Base-by-base conservation (phyloP, 2,888 invertebrate genomes). In the Lasius fuliginosus region DNA sequence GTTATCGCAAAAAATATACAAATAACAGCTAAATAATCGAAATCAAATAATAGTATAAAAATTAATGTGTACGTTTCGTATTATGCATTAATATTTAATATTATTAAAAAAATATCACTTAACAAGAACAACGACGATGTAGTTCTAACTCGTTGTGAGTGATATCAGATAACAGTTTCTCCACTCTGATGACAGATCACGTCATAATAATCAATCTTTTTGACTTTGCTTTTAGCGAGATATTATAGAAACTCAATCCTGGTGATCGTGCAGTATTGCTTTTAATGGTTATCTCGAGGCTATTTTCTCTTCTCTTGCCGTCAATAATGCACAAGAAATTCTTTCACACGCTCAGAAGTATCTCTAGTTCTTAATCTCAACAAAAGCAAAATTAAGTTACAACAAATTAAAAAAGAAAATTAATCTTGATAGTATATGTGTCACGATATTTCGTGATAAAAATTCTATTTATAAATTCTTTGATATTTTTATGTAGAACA, bases 121-220 rank as follows among this genome's bases (percentile, higher is more conserved):
- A 60, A 36, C 33, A 33, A 46, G 42, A 77, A 46, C 9, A 64
- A 40, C 30, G n/a, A 33, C 18, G 9, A 12, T 27, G 77, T 71
- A 84, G 77, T 56, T 85, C 27, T 71, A 82, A 87, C 74, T 82
- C 71, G 76, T 82, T 85, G 67, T 36, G 65, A 83, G 58, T 58
- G 56, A 82, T 84, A 87, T 84, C 85, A 64, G 68, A 62, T 74
- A 82, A 76, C 60, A 65, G 79, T 83, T 86, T 86, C 76, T 86
- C 68, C 76, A 71, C 68, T 73, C 76, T 73, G 82, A 82, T 87
- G 88, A 85, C 88, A 85, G 89, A 89, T 89, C 88, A 88, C 81
- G 62, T 84, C 82, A 71, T 74, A 85, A 88, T 87, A 89, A 87
- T 86, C 85, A 71, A 88, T 87, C 87, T 88, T 76, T 83, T 67